Percentiles rank a stretch among this genome's conserved stretches.
Conservation (phyloP, 2,888 invertebrate genomes). For the Psylliodes chrysocephalus region DNA sequence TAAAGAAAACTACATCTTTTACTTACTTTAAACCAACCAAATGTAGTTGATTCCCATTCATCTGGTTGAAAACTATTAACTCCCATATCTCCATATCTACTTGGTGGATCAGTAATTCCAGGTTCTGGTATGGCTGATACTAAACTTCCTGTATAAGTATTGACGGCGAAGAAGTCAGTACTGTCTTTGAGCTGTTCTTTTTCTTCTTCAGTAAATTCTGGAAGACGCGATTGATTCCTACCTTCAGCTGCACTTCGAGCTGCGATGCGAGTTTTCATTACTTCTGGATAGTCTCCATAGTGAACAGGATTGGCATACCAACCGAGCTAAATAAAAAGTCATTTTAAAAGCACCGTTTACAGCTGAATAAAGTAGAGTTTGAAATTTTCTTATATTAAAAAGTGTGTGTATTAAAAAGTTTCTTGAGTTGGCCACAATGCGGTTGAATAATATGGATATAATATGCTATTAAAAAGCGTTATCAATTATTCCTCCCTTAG, state of each 20-base stretch:
- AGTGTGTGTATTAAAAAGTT: too few species aligned
- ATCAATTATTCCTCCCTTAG: too few species aligned
- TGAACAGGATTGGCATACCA: constrained; percentile 69
- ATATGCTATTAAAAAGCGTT: too few species aligned
- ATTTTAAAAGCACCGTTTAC: background rate
- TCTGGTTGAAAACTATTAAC: constrained; percentile 30
- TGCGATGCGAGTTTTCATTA: constrained; percentile 71
- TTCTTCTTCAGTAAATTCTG: constrained; percentile 71
- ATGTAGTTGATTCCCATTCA: constrained; percentile 40
- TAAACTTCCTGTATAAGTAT: constrained; percentile 75
- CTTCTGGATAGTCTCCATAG: constrained; percentile 73
- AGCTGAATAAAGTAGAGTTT: too few species aligned
- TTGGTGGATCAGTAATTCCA: constrained; percentile 20
- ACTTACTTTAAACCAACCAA: constrained; percentile 39
- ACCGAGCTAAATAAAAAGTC: constrained; percentile 43
- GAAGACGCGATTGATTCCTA: constrained; percentile 71
- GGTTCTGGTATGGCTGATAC: constrained; percentile 52
- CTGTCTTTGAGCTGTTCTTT: constrained; percentile 70
- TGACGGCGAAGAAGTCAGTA: constrained; percentile 79
- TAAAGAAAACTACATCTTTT: too few species aligned
- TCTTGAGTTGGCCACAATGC: too few species aligned
- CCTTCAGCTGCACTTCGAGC: constrained; percentile 70
- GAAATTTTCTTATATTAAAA: too few species aligned
- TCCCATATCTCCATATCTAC: constrained; percentile 52
- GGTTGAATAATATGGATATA: too few species aligned